Evolutionary conservation across 2,888 invertebrate species (phyloP).

Genomic region (Eupeodes latifasciatus): DNA sequence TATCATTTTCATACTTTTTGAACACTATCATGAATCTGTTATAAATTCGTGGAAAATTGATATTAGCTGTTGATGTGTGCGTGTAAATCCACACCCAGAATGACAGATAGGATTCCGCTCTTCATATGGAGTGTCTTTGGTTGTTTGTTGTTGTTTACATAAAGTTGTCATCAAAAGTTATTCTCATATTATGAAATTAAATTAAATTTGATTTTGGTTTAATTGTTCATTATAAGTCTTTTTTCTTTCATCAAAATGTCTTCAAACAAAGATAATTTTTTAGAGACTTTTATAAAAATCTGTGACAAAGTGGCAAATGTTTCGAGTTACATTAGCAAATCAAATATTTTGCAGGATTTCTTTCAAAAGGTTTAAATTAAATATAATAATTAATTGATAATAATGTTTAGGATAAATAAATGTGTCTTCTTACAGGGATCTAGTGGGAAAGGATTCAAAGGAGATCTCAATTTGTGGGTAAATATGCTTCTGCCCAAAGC

Average conservation of each 20-base stretch:
- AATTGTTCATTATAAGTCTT: no score
- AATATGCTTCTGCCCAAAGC: conserved; percentile 93
- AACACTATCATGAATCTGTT: no score
- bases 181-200: no score
- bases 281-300: conserved; percentile 90
- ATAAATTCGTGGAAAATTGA: no score
- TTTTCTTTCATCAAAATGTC: conserved; percentile 40
- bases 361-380: conserved; percentile 85
- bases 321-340: conserved; percentile 93
- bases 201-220: no score
- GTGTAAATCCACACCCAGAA: no score
- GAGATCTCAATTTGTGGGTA: conserved; percentile 92
- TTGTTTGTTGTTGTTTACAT: no score
- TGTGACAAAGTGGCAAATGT: conserved; percentile 91
- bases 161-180: no score
- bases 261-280: conserved; percentile 87
- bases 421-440: conserved; percentile 82
- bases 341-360: conserved; percentile 88
- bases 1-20: no score
- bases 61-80: no score
- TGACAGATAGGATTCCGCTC: no score
- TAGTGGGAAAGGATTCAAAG: conserved; percentile 88
- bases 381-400: neutral
- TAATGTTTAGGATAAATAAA: neutral
- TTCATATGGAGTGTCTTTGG: no score